Conservation (phyloP, 92 coral and sea anemone genomes). For the Epizoanthus fatuus region DNA sequence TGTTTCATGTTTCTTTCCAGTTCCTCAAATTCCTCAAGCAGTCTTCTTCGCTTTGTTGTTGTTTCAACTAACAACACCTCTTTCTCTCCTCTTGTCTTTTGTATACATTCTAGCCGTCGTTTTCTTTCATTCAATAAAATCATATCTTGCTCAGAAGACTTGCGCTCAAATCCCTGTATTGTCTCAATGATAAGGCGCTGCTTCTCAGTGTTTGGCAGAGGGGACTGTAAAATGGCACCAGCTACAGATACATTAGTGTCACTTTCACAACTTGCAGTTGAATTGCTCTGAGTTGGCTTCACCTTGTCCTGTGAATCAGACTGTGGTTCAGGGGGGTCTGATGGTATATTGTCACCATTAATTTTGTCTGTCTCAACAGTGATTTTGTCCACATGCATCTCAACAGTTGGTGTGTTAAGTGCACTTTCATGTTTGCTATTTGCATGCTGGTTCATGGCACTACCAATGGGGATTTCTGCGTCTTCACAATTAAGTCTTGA, state of each 20-base stretch:
- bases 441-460: not conserved
- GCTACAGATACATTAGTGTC: constrained; percentile 25
- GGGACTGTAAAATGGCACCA: constrained; percentile 35
- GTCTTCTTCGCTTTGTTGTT: constrained; percentile 18
- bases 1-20: constrained; percentile 1
- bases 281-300: not conserved
- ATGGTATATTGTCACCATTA: constrained; percentile 1
- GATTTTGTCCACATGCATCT: not conserved
- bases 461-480: not conserved
- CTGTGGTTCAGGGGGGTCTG: not conserved
- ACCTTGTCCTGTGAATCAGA: not conserved
- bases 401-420: constrained; percentile 24
- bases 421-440: constrained; percentile 23
- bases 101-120: constrained; percentile 38
- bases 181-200: constrained; percentile 38
- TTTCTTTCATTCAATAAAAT: constrained; percentile 38
- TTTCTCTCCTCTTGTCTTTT: constrained; percentile 20
- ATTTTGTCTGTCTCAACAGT: not conserved
- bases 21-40: constrained; percentile 11
- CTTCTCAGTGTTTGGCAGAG: constrained; percentile 8
- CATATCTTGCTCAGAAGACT: constrained; percentile 43
- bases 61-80: not conserved
- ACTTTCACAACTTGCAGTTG: not conserved
- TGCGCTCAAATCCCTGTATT: constrained; percentile 41
- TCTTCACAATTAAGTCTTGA: not conserved